Evolutionary conservation across 2,113 vertebrate species (phyloP).

Genomic region (Sylvilagus bachmani): DNA sequence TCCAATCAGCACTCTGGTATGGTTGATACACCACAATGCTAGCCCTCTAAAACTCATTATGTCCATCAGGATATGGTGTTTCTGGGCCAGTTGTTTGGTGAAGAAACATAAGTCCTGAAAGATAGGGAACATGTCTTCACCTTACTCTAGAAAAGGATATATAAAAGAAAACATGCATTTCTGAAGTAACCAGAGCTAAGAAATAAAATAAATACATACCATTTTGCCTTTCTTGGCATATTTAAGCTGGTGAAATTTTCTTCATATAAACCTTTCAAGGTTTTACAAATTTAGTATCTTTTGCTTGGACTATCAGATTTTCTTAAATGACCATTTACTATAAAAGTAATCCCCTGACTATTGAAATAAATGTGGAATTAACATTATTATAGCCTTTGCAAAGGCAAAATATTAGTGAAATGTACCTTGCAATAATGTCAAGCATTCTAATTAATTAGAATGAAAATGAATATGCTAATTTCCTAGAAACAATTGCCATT

Average conservation of each 20-base stretch:
- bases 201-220: background rate
- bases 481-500: slow-evolving; percentile 43
- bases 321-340: background rate
- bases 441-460: slow-evolving; percentile 30
- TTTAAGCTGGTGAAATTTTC: background rate
- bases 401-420: slow-evolving; percentile 37
- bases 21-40: too few species aligned
- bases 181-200: background rate
- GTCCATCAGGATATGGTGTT: background rate
- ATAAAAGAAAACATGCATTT: background rate
- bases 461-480: slow-evolving; percentile 35
- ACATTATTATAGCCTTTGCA: slow-evolving; percentile 16
- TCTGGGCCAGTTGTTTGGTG: background rate
- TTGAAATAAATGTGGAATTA: slow-evolving; percentile 27
- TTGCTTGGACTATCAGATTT: background rate
- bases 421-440: background rate
- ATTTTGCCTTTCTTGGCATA: background rate
- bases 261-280: background rate
- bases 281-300: background rate
- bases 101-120: background rate
- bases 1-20: too few species aligned
- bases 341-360: background rate
- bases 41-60: background rate
- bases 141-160: background rate
- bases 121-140: fast-evolving